A percentile compares a stretch with the other conserved stretches of the same genome.
phyloP scores from a whole-genome alignment of 2,888 invertebrate genomes.

The Calliopum simillimum region DNA sequence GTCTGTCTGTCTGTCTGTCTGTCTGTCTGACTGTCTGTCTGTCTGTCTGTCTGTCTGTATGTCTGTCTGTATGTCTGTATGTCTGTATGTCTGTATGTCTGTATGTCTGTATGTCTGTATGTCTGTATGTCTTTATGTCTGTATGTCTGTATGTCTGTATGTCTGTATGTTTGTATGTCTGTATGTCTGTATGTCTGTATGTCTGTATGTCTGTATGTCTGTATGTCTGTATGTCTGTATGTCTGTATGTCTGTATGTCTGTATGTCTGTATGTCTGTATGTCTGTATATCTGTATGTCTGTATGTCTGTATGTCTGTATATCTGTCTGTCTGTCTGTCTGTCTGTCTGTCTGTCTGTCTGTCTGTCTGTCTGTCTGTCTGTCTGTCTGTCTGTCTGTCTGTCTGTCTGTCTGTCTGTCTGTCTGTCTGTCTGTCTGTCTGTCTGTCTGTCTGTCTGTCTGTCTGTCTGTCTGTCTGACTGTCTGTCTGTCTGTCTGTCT shows the following conservation, averaged over 20 bases:
- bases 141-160: neutral
- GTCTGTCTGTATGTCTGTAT: neutral
- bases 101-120: neutral
- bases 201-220: neutral
- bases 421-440: neutral
- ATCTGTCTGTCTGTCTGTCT: neutral
- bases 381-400: neutral
- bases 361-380: no score
- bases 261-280: neutral
- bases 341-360: neutral
- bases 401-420: neutral
- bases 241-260: neutral
- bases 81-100: neutral
- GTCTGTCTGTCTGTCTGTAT: neutral
- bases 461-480: slow-evolving; percentile 1
- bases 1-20: neutral
- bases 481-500: slow-evolving; percentile 1
- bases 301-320: neutral
- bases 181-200: neutral
- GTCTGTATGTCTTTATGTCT: neutral
- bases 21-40: neutral
- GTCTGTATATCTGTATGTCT: neutral
- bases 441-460: slow-evolving; percentile 1
- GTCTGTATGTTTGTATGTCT: neutral
- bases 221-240: neutral